Evolutionary conservation across 2,113 vertebrate genomes (phyloP).

Genomic region (Ascaphus truei): DNA sequence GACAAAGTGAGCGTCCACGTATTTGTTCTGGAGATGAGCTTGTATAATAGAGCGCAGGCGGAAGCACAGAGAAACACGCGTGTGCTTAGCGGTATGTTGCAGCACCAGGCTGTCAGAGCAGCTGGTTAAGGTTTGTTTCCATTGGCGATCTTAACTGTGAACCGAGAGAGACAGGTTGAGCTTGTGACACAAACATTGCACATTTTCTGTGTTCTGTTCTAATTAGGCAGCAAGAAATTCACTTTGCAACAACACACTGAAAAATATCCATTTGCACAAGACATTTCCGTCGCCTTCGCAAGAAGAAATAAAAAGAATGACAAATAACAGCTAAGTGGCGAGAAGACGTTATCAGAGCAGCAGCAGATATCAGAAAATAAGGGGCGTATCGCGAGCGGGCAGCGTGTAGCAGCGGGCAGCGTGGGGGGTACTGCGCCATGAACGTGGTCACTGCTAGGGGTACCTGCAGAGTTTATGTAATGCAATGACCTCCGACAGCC

Average conservation of each 20-base stretch:
- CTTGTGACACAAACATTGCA: slow-evolving; percentile 39
- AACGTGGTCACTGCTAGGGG: background rate
- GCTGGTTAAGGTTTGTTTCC: slow-evolving; percentile 44
- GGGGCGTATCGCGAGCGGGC: background rate
- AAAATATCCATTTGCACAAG: too few relatives aligned
- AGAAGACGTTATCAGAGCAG: background rate
- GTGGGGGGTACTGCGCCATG: too few relatives aligned
- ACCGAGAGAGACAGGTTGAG: slow-evolving; percentile 47
- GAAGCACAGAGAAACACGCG: slow-evolving; percentile 35
- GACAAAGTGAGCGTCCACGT: background rate
- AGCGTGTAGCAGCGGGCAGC: too few relatives aligned
- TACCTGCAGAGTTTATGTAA: background rate
- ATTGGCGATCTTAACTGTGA: slow-evolving; percentile 43
- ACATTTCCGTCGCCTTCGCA: too few relatives aligned
- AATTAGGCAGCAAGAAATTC: slow-evolving; percentile 33
- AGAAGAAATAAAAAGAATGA: background rate
- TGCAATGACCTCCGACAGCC: background rate
- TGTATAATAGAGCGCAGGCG: slow-evolving; percentile 16
- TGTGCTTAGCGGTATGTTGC: slow-evolving; percentile 42
- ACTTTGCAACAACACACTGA: slow-evolving; percentile 9
- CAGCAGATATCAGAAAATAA: slow-evolving; percentile 34
- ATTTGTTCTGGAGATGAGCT: slow-evolving; percentile 14
- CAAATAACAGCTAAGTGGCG: too few relatives aligned
- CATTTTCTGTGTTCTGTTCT: slow-evolving; percentile 16
- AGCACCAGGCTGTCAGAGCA: slow-evolving; percentile 42